These are phyloP conservation scores for Dryobotodes eremita DNA, from an alignment of 2,888 invertebrate genomes.

Conservation along the genomic window DNA sequence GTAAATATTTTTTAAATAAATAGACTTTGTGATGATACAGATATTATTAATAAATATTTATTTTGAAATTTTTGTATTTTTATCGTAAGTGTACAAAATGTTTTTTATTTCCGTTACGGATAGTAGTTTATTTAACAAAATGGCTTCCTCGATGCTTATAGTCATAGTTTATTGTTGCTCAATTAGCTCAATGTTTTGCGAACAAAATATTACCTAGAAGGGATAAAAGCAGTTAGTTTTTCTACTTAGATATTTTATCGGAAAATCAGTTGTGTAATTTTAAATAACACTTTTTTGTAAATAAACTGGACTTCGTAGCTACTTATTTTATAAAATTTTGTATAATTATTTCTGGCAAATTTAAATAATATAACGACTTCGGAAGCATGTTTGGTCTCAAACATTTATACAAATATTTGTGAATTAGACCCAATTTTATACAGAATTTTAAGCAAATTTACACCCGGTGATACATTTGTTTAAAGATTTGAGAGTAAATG, in stretches of 20 bases:
- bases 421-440: slow-evolving; percentile 59
- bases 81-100: slow-evolving; percentile 71
- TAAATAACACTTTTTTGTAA: slow-evolving; percentile 61
- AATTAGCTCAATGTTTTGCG: slow-evolving; percentile 88
- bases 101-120: slow-evolving; percentile 64
- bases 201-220: slow-evolving; percentile 65
- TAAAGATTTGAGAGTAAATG: slow-evolving; percentile 50
- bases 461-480: slow-evolving; percentile 39
- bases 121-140: slow-evolving; percentile 65
- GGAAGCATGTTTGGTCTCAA: slow-evolving; percentile 48
- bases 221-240: slow-evolving; percentile 74
- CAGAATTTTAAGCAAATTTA: slow-evolving; percentile 58
- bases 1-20: slow-evolving; percentile 76
- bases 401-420: slow-evolving; percentile 44
- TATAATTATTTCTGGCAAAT: slow-evolving; percentile 62
- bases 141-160: slow-evolving; percentile 79
- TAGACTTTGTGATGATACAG: slow-evolving; percentile 55
- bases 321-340: slow-evolving; percentile 60
- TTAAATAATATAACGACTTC: slow-evolving; percentile 36
- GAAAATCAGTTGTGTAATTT: slow-evolving; percentile 59
- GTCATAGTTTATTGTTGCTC: slow-evolving; percentile 83
- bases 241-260: slow-evolving; percentile 74
- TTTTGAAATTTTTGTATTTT: slow-evolving; percentile 80
- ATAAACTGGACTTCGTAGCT: slow-evolving; percentile 72
- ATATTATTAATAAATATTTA: slow-evolving; percentile 59